phyloP scores from a whole-genome alignment of 1,140 invertebrate species.

The Aethina tumida region DNA sequence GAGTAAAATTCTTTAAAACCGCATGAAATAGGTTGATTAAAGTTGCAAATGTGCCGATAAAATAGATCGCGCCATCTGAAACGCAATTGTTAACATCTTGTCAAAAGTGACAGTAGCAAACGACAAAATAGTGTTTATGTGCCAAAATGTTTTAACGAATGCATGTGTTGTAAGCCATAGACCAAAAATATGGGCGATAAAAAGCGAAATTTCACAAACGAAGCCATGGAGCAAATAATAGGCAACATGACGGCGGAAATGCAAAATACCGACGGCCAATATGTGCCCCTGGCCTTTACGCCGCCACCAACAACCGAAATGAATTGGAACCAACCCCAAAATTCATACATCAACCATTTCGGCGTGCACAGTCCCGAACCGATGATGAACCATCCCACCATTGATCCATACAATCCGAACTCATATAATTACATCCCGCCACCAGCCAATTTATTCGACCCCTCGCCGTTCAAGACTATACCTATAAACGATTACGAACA shows the following conservation, averaged over 20 bases:
- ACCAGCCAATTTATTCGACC: conserved; percentile 17
- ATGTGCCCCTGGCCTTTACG: conserved; percentile 44
- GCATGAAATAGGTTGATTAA: too few species aligned
- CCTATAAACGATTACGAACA: conserved; percentile 12
- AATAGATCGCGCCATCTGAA: background rate
- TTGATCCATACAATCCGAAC: conserved; percentile 19
- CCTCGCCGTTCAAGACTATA: conserved; percentile 9
- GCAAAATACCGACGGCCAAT: conserved; percentile 46
- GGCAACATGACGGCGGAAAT: conserved; percentile 51
- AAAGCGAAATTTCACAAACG: conserved; percentile 28
- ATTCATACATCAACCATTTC: conserved; percentile 29
- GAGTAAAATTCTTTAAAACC: too few species aligned
- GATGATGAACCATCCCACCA: conserved; percentile 15
- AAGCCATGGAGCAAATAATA: conserved; percentile 50
- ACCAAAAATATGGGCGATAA: conserved; percentile 26
- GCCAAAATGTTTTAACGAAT: conserved; percentile 21
- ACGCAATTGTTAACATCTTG: conserved; percentile 6
- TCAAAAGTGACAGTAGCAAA: conserved; percentile 12
- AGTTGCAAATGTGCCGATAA: too few species aligned
- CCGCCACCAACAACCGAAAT: conserved; percentile 31
- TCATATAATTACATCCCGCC: conserved; percentile 24
- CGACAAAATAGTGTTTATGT: conserved; percentile 19
- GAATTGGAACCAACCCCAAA: conserved; percentile 27
- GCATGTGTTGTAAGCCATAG: conserved; percentile 6
- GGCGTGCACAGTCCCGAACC: conserved; percentile 17